phyloP scores from a whole-genome alignment of 2,113 vertebrate species.

The Pipra filicauda region DNA sequence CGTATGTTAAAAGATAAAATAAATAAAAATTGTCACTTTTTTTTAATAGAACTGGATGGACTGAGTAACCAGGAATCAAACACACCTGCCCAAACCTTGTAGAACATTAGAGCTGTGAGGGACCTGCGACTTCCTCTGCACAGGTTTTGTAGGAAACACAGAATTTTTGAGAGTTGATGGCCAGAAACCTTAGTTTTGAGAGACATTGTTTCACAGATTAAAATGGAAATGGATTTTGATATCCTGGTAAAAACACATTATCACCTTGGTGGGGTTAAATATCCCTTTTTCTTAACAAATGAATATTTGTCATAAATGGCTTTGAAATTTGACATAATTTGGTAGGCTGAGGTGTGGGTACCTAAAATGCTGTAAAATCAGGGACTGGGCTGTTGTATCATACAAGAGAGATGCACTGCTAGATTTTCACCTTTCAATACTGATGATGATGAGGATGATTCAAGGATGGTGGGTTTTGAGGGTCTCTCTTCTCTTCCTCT shows the following conservation, averaged over 20 bases:
- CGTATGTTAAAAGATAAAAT: rapidly evolving
- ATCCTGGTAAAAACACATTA: not conserved
- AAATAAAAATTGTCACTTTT: not conserved
- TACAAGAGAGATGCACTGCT: rapidly evolving
- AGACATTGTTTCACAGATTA: not conserved
- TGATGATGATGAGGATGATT: not conserved
- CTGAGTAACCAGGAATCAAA: not conserved
- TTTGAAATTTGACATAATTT: not conserved
- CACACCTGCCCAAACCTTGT: not conserved
- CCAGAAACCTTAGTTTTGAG: not conserved
- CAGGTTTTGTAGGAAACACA: not conserved
- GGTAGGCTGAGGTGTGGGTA: rapidly evolving
- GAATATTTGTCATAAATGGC: not conserved
- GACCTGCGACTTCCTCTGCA: not conserved
- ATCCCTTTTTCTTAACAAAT: not conserved
- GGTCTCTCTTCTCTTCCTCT: not conserved
- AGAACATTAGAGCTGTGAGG: not conserved
- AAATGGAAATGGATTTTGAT: not conserved
- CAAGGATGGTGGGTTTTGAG: not conserved
- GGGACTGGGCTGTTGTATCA: not conserved
- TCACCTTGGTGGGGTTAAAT: not conserved
- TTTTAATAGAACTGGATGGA: not conserved
- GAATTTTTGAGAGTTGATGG: not conserved
- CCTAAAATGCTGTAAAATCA: rapidly evolving
- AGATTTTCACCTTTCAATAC: not conserved